These are phyloP conservation scores for Heteropelma amictum DNA, from an alignment of 2,888 invertebrate species.

Conservation along the genomic window DNA sequence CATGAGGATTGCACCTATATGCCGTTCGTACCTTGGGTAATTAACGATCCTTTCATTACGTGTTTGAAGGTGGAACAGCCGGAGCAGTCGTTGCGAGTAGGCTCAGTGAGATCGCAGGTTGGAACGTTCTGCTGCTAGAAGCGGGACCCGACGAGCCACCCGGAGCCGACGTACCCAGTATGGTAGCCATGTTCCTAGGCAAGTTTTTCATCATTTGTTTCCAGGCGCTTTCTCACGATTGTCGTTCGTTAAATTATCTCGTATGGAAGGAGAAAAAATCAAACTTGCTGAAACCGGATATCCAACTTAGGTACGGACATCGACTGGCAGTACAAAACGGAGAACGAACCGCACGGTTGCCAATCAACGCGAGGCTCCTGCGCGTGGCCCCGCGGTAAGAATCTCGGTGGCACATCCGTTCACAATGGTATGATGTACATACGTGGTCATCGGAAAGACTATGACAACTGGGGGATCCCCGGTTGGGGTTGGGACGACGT, in stretches of 20 bases:
- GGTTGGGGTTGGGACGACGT: conserved; percentile 90
- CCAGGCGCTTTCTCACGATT: not conserved
- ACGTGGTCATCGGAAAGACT: conserved; percentile 87
- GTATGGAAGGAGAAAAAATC: too few relatives aligned
- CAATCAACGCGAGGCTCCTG: conserved; percentile 78
- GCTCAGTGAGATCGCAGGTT: conserved; percentile 82
- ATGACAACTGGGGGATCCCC: conserved; percentile 86
- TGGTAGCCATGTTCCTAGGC: conserved; percentile 83
- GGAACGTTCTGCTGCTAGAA: conserved; percentile 86
- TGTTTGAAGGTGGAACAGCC: conserved; percentile 80
- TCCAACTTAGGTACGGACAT: conserved; percentile 80
- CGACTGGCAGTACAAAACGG: conserved; percentile 85
- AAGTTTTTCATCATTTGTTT: conserved; percentile 64
- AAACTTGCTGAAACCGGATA: too few relatives aligned
- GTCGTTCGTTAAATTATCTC: not conserved
- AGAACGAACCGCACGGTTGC: conserved; percentile 83
- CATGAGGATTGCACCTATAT: too few relatives aligned
- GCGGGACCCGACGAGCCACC: conserved; percentile 86
- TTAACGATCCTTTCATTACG: too few relatives aligned
- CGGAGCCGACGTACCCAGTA: conserved; percentile 83
- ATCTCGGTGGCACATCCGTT: conserved; percentile 85
- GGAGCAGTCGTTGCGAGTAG: conserved; percentile 83
- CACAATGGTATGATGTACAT: conserved; percentile 93
- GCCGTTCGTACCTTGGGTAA: too few relatives aligned
- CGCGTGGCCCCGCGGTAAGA: conserved; percentile 86